These are phyloP conservation scores for Drosophila birchii DNA, from an alignment of 2,888 invertebrate genomes.

Conservation along the genomic window DNA sequence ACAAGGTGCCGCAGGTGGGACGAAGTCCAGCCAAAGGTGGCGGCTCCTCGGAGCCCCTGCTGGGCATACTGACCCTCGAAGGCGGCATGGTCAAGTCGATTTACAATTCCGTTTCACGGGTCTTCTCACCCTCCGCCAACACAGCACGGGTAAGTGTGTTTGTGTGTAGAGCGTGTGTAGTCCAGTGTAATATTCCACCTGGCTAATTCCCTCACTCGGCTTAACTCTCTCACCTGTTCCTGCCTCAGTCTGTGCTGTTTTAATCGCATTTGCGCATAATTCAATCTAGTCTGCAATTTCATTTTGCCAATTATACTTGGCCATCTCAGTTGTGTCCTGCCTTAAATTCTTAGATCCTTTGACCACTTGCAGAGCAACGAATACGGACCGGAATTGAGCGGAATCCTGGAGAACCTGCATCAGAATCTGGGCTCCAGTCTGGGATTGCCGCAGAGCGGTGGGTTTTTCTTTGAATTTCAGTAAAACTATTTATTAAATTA, in stretches of 20 bases:
- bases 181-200: conserved; percentile 34
- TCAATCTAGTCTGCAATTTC: conserved; percentile 73
- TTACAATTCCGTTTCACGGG: conserved; percentile 85
- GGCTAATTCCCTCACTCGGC: conserved; percentile 47
- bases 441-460: conserved; percentile 84
- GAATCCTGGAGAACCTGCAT: conserved; percentile 84
- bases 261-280: conserved; percentile 77
- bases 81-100: conserved; percentile 85
- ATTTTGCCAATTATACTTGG: conserved; percentile 67
- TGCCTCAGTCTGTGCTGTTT: conserved; percentile 34
- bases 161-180: conserved; percentile 29
- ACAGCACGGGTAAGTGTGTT: conserved; percentile 73
- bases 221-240: conserved; percentile 66
- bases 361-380: conserved; percentile 76
- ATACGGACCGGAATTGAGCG: conserved; percentile 83
- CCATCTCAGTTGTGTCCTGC: conserved; percentile 53
- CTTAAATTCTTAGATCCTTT: conserved; percentile 8
- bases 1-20: conserved; percentile 84
- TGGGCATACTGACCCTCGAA: conserved; percentile 85
- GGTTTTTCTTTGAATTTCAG: not conserved
- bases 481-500: not conserved
- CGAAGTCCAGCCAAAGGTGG: conserved; percentile 20
- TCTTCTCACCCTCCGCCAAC: conserved; percentile 83
- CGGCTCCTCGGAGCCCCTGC: conserved; percentile 71
- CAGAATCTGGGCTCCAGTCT: conserved; percentile 83